Evolutionary conservation across 2,888 invertebrate genomes (phyloP), one percentile per base, ranked within the genome.

Genomic region (Dione vanillae): DNA sequence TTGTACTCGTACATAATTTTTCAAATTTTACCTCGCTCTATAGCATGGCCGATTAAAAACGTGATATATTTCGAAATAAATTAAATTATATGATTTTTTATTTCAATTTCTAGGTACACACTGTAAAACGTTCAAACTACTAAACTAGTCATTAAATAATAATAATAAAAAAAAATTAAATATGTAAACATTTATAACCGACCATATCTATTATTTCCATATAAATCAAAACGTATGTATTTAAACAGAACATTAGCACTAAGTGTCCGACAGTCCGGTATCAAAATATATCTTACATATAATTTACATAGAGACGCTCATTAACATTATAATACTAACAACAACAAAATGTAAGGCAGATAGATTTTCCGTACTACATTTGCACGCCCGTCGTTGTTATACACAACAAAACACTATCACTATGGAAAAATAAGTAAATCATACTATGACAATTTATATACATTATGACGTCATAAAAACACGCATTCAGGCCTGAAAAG

Each of bases 1-100:
- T 81, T 72, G 75, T 78, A 78, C 77, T 81, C 71, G 75, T 77
- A 78, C 77, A 76, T 76, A 72, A 75, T 76, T 80, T 77, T 74
- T 59, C 20, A 49, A 40, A 45, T 54, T 68, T 62, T 14, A 14
- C 9, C 54, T 52, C 64, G 19, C 43, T 49, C 51, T 27, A 41
- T 51, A 62, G 40, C 11, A 45, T 20, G 27, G 49, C 37, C 47
- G 54, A 58, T n/a, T 59, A 67, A 12, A 61, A 45, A 61, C 35
- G 2, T 43, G 27, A 35, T n/a, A 14, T n/a, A 9, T 14, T 20
- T 43, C n/a, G n/a, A 20, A 59, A 27, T 9, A 20, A 41, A 43
- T 59, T n/a, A 27, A 59, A 20, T n/a, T 0, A 59, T 20, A 20
- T 20, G 8, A n/a, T 14, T 35, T 2, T 52, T 35, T 2, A 41